Evolutionary conservation across 2,113 vertebrate species (phyloP).

Genomic region (Melanocharis versteri): DNA sequence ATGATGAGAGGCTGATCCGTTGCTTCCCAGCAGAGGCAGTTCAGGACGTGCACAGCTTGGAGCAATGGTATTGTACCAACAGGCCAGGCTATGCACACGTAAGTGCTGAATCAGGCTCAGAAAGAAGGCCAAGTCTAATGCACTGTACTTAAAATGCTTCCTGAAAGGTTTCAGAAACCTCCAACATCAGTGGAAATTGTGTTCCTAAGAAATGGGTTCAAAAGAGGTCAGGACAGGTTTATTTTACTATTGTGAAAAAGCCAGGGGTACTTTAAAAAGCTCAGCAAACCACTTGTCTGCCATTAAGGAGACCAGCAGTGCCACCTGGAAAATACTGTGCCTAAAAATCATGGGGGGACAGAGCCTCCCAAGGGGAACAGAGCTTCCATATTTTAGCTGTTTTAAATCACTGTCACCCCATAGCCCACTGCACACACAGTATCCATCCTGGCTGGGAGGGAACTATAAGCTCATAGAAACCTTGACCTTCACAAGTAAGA

Average conservation of each 20-base stretch:
- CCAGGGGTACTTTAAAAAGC: background rate
- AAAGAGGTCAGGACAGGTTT: background rate
- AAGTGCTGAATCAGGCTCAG: constrained; percentile 6
- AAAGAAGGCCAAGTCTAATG: background rate
- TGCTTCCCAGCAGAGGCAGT: background rate
- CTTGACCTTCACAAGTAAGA: background rate
- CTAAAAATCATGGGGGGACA: background rate
- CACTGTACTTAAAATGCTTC: background rate
- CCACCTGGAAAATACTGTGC: background rate
- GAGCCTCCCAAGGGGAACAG: background rate
- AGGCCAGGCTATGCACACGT: background rate
- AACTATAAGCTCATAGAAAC: background rate
- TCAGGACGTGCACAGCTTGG: background rate
- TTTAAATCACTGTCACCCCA: background rate
- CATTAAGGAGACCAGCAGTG: background rate
- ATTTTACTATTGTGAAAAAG: background rate
- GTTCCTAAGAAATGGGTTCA: background rate
- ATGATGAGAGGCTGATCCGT: background rate
- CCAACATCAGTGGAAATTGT: background rate
- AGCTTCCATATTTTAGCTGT: background rate
- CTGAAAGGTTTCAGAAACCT: background rate
- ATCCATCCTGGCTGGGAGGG: background rate
- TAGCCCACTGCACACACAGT: background rate
- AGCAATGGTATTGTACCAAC: background rate
- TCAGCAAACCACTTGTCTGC: background rate